These are phyloP conservation scores for Pholis gunnellus DNA, from an alignment of 2,113 vertebrate genomes.

Conservation along the genomic window DNA sequence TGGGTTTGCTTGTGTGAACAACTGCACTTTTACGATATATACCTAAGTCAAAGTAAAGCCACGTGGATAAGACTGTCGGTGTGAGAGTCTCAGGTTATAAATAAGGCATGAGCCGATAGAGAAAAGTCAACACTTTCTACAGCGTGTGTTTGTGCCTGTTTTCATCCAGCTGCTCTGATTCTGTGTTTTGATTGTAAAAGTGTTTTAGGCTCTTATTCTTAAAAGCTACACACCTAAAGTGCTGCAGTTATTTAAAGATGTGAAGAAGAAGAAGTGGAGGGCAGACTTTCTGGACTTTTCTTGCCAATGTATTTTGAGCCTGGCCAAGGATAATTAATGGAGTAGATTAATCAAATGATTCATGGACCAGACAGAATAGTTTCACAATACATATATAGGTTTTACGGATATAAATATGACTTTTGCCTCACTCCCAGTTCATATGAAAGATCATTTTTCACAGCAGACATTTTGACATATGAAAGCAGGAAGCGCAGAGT, in stretches of 20 bases:
- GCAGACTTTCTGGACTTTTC: constrained; percentile 5
- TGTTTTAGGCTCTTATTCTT: neutral
- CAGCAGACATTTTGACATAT: constrained; percentile 3
- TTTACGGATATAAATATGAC: constrained; percentile 25
- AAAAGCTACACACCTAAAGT: neutral
- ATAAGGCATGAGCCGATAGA: constrained; percentile 32
- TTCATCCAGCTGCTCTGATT: neutral
- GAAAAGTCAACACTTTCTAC: constrained; percentile 1
- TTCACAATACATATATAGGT: neutral
- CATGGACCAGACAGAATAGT: neutral
- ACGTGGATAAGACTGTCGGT: neutral
- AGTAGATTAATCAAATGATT: constrained; percentile 42
- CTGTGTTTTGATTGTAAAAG: neutral
- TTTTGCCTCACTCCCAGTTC: neutral
- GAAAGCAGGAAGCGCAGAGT: neutral
- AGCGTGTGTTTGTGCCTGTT: neutral
- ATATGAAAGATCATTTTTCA: neutral
- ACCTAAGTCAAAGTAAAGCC: constrained; percentile 19
- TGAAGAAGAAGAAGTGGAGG: neutral
- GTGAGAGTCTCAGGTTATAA: constrained; percentile 17
- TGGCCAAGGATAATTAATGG: constrained; percentile 36
- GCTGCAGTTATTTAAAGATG: constrained; percentile 2
- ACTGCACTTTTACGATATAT: constrained; percentile 26
- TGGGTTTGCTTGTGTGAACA: neutral
- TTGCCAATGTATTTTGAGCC: constrained; percentile 30